Conservation (phyloP, 2,888 invertebrate genomes). For the Plebejus melissa region DNA sequence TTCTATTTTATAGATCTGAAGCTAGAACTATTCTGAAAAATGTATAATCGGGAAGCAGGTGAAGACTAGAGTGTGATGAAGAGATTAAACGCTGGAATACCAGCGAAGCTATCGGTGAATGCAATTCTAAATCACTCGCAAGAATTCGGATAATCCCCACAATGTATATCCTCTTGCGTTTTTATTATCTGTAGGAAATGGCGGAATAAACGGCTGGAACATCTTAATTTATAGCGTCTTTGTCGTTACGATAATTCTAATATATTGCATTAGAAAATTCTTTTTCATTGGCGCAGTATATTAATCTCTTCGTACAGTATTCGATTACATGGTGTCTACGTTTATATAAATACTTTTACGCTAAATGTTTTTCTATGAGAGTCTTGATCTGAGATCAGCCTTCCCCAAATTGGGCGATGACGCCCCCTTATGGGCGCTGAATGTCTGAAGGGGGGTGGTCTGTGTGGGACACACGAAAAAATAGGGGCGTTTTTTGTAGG, state of each 20-base stretch:
- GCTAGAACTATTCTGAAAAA: not conserved
- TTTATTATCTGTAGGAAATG: slow-evolving; percentile 15
- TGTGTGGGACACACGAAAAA: no score
- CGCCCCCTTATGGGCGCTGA: no score
- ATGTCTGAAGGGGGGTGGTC: no score
- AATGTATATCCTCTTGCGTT: slow-evolving; percentile 13
- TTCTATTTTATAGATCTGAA: not conserved
- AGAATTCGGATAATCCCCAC: not conserved
- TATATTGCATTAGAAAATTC: not conserved
- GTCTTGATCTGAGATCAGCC: no score
- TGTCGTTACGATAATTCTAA: slow-evolving; percentile 16
- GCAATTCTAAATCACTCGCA: not conserved
- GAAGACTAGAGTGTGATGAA: slow-evolving; percentile 27
- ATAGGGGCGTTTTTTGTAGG: no score
- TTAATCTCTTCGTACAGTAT: not conserved
- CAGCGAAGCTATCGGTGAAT: slow-evolving; percentile 19
- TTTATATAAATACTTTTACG: no score
- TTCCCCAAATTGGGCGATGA: no score
- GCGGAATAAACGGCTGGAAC: slow-evolving; percentile 9
- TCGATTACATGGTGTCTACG: not conserved
- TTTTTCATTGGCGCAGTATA: not conserved
- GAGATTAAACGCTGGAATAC: slow-evolving; percentile 27
- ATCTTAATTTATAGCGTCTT: slow-evolving; percentile 23
- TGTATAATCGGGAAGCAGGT: not conserved
- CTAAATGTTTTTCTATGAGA: no score